A percentile compares a stretch with the other conserved stretches of the same genome.
Conservation (phyloP, 2,888 invertebrate species). For the Rhaphigaster nebulosa region DNA sequence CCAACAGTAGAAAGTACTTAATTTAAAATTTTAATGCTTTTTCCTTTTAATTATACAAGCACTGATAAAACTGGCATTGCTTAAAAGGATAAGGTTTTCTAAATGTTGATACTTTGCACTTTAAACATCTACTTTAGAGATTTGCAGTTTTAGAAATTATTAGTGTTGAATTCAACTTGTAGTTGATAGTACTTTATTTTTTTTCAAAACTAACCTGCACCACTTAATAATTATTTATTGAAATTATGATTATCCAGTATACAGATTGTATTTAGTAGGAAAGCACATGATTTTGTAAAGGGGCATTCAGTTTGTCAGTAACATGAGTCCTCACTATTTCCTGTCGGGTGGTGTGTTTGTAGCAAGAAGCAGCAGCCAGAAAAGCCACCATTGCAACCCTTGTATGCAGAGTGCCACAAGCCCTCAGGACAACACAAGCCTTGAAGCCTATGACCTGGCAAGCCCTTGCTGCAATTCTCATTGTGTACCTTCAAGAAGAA, state of each 20-base stretch:
- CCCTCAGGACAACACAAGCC: conserved; percentile 80
- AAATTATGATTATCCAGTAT: neutral
- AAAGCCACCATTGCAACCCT: conserved; percentile 73
- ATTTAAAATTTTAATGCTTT: neutral
- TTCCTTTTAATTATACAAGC: neutral
- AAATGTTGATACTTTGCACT: neutral
- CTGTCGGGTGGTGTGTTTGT: conserved; percentile 51
- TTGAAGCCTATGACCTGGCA: conserved; percentile 88
- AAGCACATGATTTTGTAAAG: neutral
- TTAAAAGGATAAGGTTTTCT: neutral
- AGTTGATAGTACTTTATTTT: neutral
- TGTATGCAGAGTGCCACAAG: conserved; percentile 75
- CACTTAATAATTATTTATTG: neutral
- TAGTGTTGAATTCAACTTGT: conserved; percentile 28
- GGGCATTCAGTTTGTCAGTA: conserved; percentile 42
- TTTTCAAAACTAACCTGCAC: conserved; percentile 42
- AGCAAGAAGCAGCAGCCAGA: conserved; percentile 57
- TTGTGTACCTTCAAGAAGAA: conserved; percentile 76
- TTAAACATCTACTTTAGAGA: neutral
- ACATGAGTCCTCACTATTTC: neutral
- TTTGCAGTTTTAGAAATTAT: neutral
- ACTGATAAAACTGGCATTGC: neutral
- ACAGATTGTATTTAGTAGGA: neutral
- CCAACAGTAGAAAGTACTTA: neutral
- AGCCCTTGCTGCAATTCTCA: conserved; percentile 90